Evolutionary conservation across 2,113 vertebrate genomes (phyloP).

Genomic region (Poeciliopsis turrubarensis): DNA sequence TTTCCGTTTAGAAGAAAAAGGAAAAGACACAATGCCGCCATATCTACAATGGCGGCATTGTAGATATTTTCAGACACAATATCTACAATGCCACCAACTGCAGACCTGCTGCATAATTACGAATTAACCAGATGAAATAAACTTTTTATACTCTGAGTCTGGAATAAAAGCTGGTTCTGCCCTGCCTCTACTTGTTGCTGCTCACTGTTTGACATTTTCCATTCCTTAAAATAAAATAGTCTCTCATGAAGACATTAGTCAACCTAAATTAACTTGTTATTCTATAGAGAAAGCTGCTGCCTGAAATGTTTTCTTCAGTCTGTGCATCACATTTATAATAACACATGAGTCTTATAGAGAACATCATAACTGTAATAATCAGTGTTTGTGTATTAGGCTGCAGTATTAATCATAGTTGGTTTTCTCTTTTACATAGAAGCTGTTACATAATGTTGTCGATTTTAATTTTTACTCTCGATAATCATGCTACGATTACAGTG

Average conservation of each 20-base stretch:
- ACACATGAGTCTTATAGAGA: background rate
- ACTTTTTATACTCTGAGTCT: too few species aligned
- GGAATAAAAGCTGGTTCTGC: too few species aligned
- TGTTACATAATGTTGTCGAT: background rate
- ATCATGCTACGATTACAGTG: background rate
- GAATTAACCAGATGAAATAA: background rate
- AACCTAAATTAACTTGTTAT: background rate
- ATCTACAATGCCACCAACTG: background rate
- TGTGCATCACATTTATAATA: background rate
- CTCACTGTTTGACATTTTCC: too few species aligned
- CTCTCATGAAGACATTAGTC: too few species aligned
- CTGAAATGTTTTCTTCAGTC: too few species aligned
- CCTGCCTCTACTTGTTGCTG: too few species aligned
- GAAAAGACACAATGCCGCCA: too few species aligned
- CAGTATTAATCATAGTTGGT: background rate
- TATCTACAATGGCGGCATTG: too few species aligned
- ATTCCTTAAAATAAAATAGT: too few species aligned
- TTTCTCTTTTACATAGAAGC: background rate
- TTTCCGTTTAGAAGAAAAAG: background rate
- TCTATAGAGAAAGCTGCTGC: too few species aligned
- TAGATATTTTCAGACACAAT: background rate
- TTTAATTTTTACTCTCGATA: background rate
- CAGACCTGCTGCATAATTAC: background rate
- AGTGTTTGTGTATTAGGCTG: background rate
- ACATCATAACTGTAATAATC: background rate